Evolutionary conservation across 2,113 vertebrate species (phyloP).

Genomic region (Phylloscopus trochiloides): DNA sequence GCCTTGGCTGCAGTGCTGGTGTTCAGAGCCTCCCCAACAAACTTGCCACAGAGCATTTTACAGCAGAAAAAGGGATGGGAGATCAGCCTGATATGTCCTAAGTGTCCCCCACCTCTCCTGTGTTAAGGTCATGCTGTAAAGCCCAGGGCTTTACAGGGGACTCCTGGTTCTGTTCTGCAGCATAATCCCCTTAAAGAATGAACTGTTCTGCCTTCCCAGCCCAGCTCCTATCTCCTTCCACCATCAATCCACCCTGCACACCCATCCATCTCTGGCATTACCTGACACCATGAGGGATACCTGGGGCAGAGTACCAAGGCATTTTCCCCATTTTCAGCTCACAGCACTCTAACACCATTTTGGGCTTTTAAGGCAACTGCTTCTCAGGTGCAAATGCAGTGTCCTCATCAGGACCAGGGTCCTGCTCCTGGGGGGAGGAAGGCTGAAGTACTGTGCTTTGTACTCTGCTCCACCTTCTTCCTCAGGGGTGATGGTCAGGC

Average conservation of each 20-base stretch:
- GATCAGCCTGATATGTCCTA: background rate
- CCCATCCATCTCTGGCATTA: background rate
- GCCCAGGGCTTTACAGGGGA: too few relatives aligned
- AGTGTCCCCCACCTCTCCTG: background rate
- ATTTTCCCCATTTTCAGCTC: background rate
- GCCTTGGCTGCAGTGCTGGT: fast-evolving
- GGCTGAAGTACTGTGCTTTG: background rate
- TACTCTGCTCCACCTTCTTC: background rate
- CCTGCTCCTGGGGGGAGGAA: background rate
- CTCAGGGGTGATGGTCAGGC: background rate
- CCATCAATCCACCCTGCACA: background rate
- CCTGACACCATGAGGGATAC: fast-evolving
- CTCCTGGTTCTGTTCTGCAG: background rate
- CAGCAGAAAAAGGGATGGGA: background rate
- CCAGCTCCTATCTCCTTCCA: background rate
- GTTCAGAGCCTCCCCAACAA: background rate
- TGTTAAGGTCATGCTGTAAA: background rate
- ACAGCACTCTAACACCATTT: fast-evolving
- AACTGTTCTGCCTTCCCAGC: background rate
- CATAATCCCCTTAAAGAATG: fast-evolving
- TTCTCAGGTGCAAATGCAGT: background rate
- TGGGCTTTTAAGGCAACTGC: background rate
- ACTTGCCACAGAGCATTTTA: fast-evolving
- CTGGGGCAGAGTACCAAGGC: fast-evolving
- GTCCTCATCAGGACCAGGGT: background rate